These are phyloP conservation scores for Heliangelus exortis DNA, from an alignment of 2,797 vertebrate genomes.

Conservation along the genomic window DNA sequence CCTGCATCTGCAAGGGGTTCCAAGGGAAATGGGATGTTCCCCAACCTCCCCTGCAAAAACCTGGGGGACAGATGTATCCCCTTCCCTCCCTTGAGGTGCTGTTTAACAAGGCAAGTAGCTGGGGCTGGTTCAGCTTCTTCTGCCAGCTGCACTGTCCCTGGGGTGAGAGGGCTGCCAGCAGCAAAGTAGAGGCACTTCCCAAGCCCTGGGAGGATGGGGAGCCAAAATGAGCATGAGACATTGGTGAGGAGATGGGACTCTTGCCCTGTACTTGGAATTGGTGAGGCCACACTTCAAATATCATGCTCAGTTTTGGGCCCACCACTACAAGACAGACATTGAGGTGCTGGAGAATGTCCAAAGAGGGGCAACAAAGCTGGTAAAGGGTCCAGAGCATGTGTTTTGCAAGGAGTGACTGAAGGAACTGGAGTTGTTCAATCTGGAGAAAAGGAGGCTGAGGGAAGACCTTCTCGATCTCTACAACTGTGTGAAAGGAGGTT, in stretches of 20 bases:
- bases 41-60: background rate
- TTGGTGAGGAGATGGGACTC: background rate
- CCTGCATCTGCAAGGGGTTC: background rate
- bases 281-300: no score
- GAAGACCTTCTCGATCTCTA: no score
- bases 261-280: no score
- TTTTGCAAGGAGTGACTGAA: no score
- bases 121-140: background rate
- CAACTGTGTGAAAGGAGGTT: no score
- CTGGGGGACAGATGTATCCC: background rate
- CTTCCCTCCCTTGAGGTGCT: background rate
- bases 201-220: background rate
- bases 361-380: no score
- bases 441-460: no score
- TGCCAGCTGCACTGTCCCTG: background rate
- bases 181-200: rapidly evolving
- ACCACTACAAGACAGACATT: no score
- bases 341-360: no score
- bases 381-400: no score
- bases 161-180: background rate
- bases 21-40: background rate
- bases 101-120: background rate
- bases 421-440: no score
- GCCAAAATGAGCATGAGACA: background rate
- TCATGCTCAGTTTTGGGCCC: no score